Percentiles rank a stretch among this genome's conserved stretches.
phyloP scores from a whole-genome alignment of 2,888 invertebrate species.

The Eumacrocentrus americanus region DNA sequence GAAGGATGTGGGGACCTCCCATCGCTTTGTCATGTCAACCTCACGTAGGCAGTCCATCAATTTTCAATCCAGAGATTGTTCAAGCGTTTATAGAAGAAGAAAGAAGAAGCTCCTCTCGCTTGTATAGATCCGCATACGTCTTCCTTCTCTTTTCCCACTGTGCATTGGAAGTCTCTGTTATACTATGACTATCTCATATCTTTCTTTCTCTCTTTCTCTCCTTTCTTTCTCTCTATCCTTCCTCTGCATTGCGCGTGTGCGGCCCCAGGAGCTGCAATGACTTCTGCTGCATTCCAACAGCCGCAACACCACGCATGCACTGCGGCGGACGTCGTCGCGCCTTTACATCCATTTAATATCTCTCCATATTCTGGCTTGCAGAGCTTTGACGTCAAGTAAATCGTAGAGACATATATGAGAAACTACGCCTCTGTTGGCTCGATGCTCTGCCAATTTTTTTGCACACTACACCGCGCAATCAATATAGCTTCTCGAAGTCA shows the following conservation, averaged over 20 bases:
- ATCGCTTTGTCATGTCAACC: not conserved
- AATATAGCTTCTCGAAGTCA: too few relatives aligned
- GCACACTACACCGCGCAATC: not conserved
- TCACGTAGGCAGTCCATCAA: constrained; percentile 23
- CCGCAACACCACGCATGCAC: constrained; percentile 20
- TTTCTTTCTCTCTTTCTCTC: constrained; percentile 11
- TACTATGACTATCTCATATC: not conserved
- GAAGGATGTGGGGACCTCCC: too few relatives aligned
- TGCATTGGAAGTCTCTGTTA: not conserved
- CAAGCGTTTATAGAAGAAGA: not conserved
- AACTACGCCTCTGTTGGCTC: not conserved
- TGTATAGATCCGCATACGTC: constrained; percentile 16
- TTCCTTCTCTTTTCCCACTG: not conserved
- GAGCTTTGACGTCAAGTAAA: constrained; percentile 12
- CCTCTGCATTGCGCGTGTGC: constrained; percentile 22
- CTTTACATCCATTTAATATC: constrained; percentile 26
- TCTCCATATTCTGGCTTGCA: constrained; percentile 11
- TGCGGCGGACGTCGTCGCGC: constrained; percentile 16
- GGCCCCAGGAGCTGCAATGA: constrained; percentile 26
- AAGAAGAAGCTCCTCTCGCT: not conserved
- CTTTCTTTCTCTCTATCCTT: constrained; percentile 16
- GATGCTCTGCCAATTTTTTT: constrained; percentile 16
- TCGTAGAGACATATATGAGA: not conserved
- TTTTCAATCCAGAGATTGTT: constrained; percentile 19
- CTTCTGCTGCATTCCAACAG: constrained; percentile 32